phyloP scores from a whole-genome alignment of 2,113 vertebrate genomes.

The Electrona antarctica region DNA sequence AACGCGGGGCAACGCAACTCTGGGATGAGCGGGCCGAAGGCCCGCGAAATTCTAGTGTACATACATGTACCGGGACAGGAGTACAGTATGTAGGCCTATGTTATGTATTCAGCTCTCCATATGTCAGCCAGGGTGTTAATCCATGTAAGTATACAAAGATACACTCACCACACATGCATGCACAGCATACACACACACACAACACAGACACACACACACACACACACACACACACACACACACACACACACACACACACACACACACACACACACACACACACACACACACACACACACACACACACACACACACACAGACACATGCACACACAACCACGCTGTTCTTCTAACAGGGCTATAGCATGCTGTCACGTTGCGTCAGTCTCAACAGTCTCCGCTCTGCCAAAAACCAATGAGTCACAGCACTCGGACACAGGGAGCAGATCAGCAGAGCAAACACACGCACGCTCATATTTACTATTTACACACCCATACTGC shows the following conservation, averaged over 20 bases:
- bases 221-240: not conserved
- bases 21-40: too few species aligned
- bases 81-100: too few species aligned
- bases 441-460: conserved; percentile 2
- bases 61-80: too few species aligned
- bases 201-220: not conserved
- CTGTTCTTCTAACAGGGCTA: not conserved
- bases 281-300: not conserved
- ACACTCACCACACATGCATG: too few species aligned
- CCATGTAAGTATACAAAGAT: too few species aligned
- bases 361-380: not conserved
- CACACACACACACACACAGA: not conserved
- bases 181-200: not conserved
- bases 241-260: not conserved
- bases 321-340: conserved; percentile 1
- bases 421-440: not conserved
- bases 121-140: too few species aligned
- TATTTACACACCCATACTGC: not conserved
- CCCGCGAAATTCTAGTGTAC: too few species aligned
- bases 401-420: conserved; percentile 14
- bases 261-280: not conserved
- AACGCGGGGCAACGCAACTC: too few species aligned
- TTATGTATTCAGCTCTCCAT: too few species aligned
- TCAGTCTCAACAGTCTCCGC: not conserved
- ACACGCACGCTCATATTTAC: not conserved